Evolutionary conservation across 2,888 invertebrate species (phyloP).

Genomic region (Limnephilus lunatus): DNA sequence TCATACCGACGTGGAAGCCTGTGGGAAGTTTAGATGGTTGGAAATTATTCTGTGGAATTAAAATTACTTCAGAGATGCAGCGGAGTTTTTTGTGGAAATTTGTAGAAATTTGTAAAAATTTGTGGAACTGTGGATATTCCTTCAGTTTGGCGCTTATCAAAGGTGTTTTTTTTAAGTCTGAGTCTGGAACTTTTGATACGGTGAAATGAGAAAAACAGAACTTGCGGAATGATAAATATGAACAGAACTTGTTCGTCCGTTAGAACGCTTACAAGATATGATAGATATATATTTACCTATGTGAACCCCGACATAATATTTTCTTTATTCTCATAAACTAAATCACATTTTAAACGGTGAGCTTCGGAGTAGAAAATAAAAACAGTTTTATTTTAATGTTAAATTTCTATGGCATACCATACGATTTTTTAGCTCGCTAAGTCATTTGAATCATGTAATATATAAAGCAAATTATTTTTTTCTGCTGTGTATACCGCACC

Average conservation of each 20-base stretch:
- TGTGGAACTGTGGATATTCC: neutral
- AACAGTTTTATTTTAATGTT: too few relatives aligned
- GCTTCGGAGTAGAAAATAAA: too few relatives aligned
- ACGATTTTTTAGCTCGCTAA: too few relatives aligned
- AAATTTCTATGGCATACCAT: too few relatives aligned
- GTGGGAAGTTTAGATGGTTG: neutral
- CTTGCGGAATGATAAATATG: too few relatives aligned
- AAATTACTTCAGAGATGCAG: constrained; percentile 21
- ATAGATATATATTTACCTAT: neutral
- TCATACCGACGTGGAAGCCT: constrained; percentile 7
- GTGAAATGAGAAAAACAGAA: neutral
- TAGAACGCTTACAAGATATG: neutral
- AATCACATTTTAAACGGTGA: too few relatives aligned
- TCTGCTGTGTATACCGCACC: too few relatives aligned
- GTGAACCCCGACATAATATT: too few relatives aligned
- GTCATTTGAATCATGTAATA: too few relatives aligned
- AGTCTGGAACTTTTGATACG: neutral
- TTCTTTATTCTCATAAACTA: too few relatives aligned
- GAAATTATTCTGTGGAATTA: constrained; percentile 34
- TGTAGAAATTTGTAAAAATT: neutral
- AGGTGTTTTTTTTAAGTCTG: neutral
- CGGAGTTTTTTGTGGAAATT: neutral
- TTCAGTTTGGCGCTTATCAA: neutral
- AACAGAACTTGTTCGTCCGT: neutral
- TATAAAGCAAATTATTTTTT: too few relatives aligned